Evolutionary conservation across 2,797 vertebrate genomes (phyloP).

Genomic region (Arrhamphus sclerolepis): DNA sequence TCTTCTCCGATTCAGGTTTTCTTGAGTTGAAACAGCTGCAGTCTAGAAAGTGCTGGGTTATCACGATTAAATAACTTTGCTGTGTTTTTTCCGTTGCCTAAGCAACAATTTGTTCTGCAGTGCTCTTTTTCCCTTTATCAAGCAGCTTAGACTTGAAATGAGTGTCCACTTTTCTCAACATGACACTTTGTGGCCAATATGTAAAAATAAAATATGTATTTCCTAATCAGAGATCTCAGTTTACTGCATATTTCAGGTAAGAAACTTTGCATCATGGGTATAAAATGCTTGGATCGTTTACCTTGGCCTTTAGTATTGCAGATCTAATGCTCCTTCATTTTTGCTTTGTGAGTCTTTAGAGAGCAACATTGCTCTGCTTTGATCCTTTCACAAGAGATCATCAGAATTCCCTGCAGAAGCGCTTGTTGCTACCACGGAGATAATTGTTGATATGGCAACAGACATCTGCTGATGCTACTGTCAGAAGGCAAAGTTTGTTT

Average conservation of each 20-base stretch:
- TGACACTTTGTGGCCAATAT: not conserved
- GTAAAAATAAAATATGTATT: too few relatives aligned
- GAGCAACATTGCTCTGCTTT: constrained; percentile 42
- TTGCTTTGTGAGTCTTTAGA: constrained; percentile 58
- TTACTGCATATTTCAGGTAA: too few relatives aligned
- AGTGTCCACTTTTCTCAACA: constrained; percentile 42
- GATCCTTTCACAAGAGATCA: constrained; percentile 56
- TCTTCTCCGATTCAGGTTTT: constrained; percentile 32
- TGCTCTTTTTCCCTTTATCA: constrained; percentile 22
- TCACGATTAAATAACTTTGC: constrained; percentile 21
- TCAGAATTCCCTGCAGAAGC: constrained; percentile 53
- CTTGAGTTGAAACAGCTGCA: constrained; percentile 11
- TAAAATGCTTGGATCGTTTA: constrained; percentile 2
- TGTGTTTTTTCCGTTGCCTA: constrained; percentile 33
- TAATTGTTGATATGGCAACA: constrained; percentile 74
- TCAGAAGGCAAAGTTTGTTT: constrained; percentile 64
- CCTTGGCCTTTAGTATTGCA: constrained; percentile 8
- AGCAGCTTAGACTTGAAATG: constrained; percentile 47
- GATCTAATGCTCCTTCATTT: constrained; percentile 17
- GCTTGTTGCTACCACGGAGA: constrained; percentile 69
- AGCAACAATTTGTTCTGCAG: constrained; percentile 22
- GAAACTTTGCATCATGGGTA: too few relatives aligned
- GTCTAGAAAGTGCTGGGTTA: constrained; percentile 32
- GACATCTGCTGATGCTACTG: constrained; percentile 62
- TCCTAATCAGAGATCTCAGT: too few relatives aligned